Evolutionary conservation across 2,113 vertebrate species (phyloP), one percentile per base, ranked within the genome.

Genomic region (Oreochromis aureus): DNA sequence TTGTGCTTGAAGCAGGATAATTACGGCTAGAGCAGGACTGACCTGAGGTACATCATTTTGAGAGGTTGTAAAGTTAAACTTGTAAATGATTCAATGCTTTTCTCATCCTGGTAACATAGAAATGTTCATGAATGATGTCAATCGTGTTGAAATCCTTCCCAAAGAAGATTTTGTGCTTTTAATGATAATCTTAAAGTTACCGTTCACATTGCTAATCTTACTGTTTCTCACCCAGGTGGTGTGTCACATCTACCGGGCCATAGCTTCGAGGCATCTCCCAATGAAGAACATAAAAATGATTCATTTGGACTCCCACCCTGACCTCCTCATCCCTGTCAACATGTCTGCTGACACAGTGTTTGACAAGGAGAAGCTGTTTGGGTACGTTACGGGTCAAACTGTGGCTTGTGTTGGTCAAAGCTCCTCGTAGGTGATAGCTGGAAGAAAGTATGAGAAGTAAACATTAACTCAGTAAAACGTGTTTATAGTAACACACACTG

Each of bases 281-380:
- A 87, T 94, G 89, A 95, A 93, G 87, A 94, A 97, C 86, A 93
- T 99, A 61, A 97, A 96, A 76, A 97, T 99, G 94, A 86, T 99
- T 84, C 99, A 99, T 91, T 91, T 99, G 56, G 99, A 99, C 95
- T 99, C 99, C 5, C 98, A 99, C 76, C 99, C 99, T 5, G 99
- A 99, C 88, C 97, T 99, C n/a, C 97, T 99, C 4, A 99, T 99
- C 88, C 98, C 99, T 2, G 97, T 99, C 83, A 98, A 98, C 93
- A 99, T 99, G 98, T 94, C 96, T 32, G 99, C 99, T 4, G 98
- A 98, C 93, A 97, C 97, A 0, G 98, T 99, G 12, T 99, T 98
- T 89, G 97, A 99, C 41, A 99, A 99, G 96, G 98, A 99, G 81
- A 83, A 96, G 27, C 96, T 99, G 82, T 96, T 99, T 81, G 97